phyloP scores from a whole-genome alignment of 1,140 invertebrate genomes.

The Rhynchophorus ferrugineus region DNA sequence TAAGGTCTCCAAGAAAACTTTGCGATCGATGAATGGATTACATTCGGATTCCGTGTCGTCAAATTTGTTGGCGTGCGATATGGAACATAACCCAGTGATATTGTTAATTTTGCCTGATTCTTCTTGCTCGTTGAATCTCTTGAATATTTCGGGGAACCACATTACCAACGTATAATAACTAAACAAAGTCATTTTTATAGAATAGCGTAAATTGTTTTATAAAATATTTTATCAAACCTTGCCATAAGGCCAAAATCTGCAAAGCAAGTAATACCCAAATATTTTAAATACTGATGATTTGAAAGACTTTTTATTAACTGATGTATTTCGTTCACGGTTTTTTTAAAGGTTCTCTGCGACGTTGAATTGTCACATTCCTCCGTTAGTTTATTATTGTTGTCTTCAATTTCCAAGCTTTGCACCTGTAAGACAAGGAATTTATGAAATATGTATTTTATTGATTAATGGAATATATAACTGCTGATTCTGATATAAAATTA shows the following conservation, averaged over 20 bases:
- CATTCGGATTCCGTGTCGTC: conserved; percentile 25
- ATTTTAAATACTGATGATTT: conserved; percentile 44
- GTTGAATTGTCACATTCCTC: background rate
- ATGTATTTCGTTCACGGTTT: conserved; percentile 1
- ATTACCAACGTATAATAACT: conserved; percentile 61
- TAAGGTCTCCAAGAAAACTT: conserved; percentile 47
- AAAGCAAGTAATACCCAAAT: conserved; percentile 46
- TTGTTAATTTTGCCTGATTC: no score
- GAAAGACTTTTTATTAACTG: conserved; percentile 1
- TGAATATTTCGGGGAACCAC: conserved; percentile 62
- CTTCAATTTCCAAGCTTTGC: conserved; percentile 23
- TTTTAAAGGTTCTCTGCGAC: no score
- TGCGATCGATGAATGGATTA: conserved; percentile 39
- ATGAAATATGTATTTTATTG: no score
- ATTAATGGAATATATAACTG: no score
- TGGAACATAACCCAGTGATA: conserved; percentile 51
- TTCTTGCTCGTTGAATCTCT: conserved; percentile 52
- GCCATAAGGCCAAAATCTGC: conserved; percentile 52
- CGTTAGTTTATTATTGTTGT: conserved; percentile 24
- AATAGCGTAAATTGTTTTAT: background rate
- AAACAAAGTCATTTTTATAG: conserved; percentile 27
- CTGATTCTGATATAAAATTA: no score
- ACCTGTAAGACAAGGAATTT: conserved; percentile 26
- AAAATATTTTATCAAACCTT: no score
- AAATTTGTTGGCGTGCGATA: conserved; percentile 34